These are phyloP conservation scores for Bradypodion pumilum DNA, from an alignment of 2,797 vertebrate species.

Conservation along the genomic window DNA sequence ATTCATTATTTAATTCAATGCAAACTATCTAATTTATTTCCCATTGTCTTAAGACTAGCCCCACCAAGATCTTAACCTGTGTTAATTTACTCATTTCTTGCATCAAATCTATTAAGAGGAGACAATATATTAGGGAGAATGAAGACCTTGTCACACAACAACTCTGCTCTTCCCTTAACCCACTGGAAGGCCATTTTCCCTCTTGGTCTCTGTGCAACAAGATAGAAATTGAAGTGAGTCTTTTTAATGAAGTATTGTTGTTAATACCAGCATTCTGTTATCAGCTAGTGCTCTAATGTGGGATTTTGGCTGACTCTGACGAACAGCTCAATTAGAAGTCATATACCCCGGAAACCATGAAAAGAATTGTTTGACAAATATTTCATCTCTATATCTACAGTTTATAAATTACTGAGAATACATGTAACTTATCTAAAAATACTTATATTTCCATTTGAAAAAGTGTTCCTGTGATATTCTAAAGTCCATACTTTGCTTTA, in stretches of 20 bases:
- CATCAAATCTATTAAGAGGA: background rate
- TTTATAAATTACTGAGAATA: background rate
- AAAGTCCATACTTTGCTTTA: background rate
- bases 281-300: background rate
- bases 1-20: background rate
- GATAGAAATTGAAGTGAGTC: background rate
- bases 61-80: background rate
- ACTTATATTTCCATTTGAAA: background rate
- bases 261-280: background rate
- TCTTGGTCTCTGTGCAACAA: background rate
- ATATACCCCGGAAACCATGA: too few relatives aligned
- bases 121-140: background rate
- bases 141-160: background rate
- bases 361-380: background rate
- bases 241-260: background rate
- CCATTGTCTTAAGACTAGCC: background rate
- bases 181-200: background rate
- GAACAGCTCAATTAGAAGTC: background rate
- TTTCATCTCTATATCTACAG: background rate
- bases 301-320: background rate
- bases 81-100: background rate
- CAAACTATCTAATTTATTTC: background rate
- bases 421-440: background rate
- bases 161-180: background rate
- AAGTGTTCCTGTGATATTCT: background rate